phyloP scores from a whole-genome alignment of 2,888 invertebrate species.

The Agonopterix arenella region DNA sequence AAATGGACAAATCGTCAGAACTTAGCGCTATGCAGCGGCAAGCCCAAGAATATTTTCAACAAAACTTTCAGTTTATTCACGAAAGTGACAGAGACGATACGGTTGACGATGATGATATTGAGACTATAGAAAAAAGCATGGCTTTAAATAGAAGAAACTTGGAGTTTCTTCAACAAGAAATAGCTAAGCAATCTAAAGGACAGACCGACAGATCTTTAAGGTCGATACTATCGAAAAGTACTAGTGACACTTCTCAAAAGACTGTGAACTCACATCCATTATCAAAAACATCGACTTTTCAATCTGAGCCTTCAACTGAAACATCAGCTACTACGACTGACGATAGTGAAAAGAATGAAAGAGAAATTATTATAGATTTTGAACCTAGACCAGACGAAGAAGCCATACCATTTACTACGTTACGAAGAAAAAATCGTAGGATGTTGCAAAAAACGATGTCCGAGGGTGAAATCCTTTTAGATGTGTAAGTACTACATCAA shows the following conservation, averaged over 20 bases:
- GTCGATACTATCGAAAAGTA: constrained; percentile 64
- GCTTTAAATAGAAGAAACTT: constrained; percentile 67
- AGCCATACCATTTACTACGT: constrained; percentile 79
- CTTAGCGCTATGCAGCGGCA: constrained; percentile 56
- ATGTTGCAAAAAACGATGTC: constrained; percentile 86
- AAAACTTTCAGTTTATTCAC: constrained; percentile 73
- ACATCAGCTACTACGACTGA: constrained; percentile 70
- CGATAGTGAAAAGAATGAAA: constrained; percentile 80
- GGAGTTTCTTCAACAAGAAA: constrained; percentile 72
- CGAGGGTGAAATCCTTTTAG: constrained; percentile 86
- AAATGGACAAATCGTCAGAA: constrained; percentile 64
- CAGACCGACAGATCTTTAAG: constrained; percentile 47
- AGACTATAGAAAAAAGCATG: constrained; percentile 72
- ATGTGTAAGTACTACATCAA: constrained; percentile 55
- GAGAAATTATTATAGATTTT: constrained; percentile 92
- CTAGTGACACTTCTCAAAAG: constrained; percentile 65
- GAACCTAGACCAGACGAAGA: constrained; percentile 84
- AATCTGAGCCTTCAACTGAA: constrained; percentile 73
- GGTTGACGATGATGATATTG: constrained; percentile 65
- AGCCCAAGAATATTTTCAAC: constrained; percentile 71
- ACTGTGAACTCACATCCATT: constrained; percentile 56
- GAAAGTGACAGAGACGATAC: constrained; percentile 73
- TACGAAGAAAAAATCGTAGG: constrained; percentile 67
- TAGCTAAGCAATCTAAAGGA: constrained; percentile 61
- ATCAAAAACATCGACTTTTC: constrained; percentile 70